A percentile compares a stretch with the other conserved stretches of the same genome.
These are phyloP conservation scores for Intellagama lesueurii DNA, from an alignment of 2,797 vertebrate species.

Conservation along the genomic window DNA sequence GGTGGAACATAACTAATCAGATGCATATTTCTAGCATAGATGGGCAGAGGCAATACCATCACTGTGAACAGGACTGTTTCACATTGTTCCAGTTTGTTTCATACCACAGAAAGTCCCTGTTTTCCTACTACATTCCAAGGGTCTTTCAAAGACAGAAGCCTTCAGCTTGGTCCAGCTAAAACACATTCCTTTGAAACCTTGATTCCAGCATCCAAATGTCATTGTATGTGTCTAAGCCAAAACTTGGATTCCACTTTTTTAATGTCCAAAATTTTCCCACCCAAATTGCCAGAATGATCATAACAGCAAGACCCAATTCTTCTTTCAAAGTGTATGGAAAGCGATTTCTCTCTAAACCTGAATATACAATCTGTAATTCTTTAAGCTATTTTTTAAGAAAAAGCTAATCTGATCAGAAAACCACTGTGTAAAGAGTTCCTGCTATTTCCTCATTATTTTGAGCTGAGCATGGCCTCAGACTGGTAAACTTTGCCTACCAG, in stretches of 20 bases:
- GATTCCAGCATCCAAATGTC: not conserved
- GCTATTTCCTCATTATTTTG: not conserved
- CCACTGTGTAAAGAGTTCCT: not conserved
- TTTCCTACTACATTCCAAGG: constrained; percentile 6
- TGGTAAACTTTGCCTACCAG: too few relatives aligned
- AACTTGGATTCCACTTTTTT: not conserved
- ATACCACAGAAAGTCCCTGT: constrained; percentile 4
- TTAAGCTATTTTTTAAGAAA: constrained; percentile 3
- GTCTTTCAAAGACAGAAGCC: not conserved
- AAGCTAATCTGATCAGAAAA: not conserved
- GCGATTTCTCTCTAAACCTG: not conserved
- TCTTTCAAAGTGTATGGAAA: not conserved
- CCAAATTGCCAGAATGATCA: not conserved
- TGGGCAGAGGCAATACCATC: not conserved
- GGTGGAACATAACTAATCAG: not conserved
- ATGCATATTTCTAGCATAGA: constrained; percentile 4
- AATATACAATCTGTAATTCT: not conserved
- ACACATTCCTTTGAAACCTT: constrained; percentile 14
- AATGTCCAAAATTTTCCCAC: not conserved
- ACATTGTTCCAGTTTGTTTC: not conserved
- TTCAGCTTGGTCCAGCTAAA: not conserved
- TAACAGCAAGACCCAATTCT: too few relatives aligned
- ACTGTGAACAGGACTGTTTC: not conserved
- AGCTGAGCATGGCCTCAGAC: not conserved
- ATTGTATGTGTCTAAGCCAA: not conserved